Evolutionary conservation across 2,888 invertebrate genomes (phyloP), one percentile per base, ranked within the genome.

Genomic region (Zonitis immaculata): DNA sequence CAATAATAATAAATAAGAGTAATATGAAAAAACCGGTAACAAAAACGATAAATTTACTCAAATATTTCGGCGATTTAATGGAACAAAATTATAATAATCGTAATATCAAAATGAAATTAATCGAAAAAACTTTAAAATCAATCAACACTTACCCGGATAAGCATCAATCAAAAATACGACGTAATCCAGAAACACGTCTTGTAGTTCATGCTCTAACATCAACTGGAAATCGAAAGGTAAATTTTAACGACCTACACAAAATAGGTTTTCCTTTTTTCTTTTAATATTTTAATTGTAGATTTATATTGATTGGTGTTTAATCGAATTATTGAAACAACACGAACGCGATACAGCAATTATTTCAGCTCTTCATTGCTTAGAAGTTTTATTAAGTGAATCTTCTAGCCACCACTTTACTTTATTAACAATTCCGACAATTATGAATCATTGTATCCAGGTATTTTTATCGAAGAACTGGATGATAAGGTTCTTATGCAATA

Each of bases 11-110:
- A 16, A 54, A 62, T 52, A 57, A 46, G 25, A 68, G 68, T 28
- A 68, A 68, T 49, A 62, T 68, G 67, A 65, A 65, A 49, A 60
- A 59, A 52, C 65, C 68, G 5, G 64, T 68, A 6, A 59, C 62
- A 6, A 14, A 62, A 35, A 58, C 64, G 39, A 55, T 61, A 2
- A 59, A 60, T 5, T 54, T 62, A 2, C 30, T 68, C 11, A 59
- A 57, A 50, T 49, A 57, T 26, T 52, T 65, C 8, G 56, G 58
- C 1, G 20, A 16, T 3, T 51, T 47, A 42, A 54, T 61, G 59
- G 58, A 63, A 22, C 52, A 58, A 52, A 52, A 47, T 42, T 55
- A 52, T 22, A 16, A 12, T 11, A 58, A 58, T 43, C 50, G 50
- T 44, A 47, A 51, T 20, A 51, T 61, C 9, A 67, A 64, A 61